These are phyloP conservation scores for Procavia capensis DNA, from an alignment of 2,113 vertebrate species.

Conservation along the genomic window DNA sequence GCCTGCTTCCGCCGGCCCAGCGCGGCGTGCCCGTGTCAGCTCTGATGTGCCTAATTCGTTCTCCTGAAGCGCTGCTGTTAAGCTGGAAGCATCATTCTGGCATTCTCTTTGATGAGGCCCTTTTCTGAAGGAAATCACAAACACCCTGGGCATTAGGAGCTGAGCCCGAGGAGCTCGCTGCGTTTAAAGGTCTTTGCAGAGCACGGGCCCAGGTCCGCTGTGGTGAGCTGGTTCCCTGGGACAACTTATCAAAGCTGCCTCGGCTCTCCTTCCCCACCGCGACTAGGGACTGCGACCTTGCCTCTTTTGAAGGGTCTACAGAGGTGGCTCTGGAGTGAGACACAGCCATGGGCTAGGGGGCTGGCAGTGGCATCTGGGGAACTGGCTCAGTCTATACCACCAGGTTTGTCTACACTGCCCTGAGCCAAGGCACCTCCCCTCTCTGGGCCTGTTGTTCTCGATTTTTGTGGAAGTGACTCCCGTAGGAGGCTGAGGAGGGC, in stretches of 20 bases:
- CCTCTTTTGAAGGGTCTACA: not conserved
- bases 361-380: not conserved
- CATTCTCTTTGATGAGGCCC: slow-evolving; percentile 80
- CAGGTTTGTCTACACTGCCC: too few species aligned
- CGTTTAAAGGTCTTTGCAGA: not conserved
- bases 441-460: not conserved
- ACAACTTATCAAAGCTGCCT: not conserved
- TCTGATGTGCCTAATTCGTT: slow-evolving; percentile 83
- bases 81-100: slow-evolving; percentile 79
- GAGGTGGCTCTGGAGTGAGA: not conserved
- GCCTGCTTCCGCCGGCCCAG: slow-evolving; percentile 78
- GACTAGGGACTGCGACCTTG: not conserved
- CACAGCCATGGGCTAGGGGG: rapidly evolving
- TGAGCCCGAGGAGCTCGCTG: slow-evolving; percentile 18
- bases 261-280: not conserved
- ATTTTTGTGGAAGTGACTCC: rapidly evolving
- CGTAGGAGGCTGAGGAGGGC: rapidly evolving
- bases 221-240: not conserved
- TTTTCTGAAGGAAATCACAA: slow-evolving; percentile 40
- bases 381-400: rapidly evolving
- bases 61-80: slow-evolving; percentile 65
- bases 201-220: rapidly evolving
- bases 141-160: slow-evolving; percentile 70
- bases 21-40: slow-evolving; percentile 76
- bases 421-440: not conserved